Evolutionary conservation across 1,140 invertebrate species (phyloP).

Genomic region (Scaptodrosophila lebanonensis): DNA sequence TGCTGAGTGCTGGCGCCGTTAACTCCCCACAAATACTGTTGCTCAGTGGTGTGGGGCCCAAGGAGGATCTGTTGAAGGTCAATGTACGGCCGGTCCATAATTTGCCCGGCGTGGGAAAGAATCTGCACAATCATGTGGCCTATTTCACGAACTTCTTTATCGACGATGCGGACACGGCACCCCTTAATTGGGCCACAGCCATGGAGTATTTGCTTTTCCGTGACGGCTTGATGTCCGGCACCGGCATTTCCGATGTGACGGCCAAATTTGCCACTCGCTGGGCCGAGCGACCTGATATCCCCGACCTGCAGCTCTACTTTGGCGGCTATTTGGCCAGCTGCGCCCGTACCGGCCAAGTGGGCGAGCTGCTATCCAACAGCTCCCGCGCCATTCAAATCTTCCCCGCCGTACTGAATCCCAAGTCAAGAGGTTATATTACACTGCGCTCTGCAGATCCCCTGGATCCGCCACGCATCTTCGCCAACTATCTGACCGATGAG

Average conservation of each 20-base stretch:
- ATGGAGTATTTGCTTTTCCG: constrained; percentile 91
- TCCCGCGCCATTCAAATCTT: constrained; percentile 82
- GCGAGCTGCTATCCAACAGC: constrained; percentile 83
- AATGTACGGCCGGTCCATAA: constrained; percentile 84
- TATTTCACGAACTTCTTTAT: constrained; percentile 87
- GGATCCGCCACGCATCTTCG: constrained; percentile 88
- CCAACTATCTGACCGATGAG: constrained; percentile 88
- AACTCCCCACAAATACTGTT: constrained; percentile 90
- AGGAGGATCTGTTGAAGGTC: constrained; percentile 82
- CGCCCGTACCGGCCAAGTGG: constrained; percentile 89
- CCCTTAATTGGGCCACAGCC: constrained; percentile 91
- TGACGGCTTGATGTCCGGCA: constrained; percentile 90
- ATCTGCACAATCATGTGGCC: constrained; percentile 92
- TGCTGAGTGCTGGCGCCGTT: constrained; percentile 85
- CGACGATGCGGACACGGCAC: constrained; percentile 88
- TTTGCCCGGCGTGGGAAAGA: constrained; percentile 90
- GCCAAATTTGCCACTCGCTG: constrained; percentile 90
- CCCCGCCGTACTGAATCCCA: constrained; percentile 85
- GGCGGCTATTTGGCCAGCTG: constrained; percentile 89
- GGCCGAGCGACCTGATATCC: constrained; percentile 86
- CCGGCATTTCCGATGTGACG: constrained; percentile 89
- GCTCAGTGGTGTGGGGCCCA: constrained; percentile 89
- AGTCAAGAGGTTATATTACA: constrained; percentile 87
- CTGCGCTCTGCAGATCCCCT: constrained; percentile 87
- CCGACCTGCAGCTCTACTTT: constrained; percentile 92